Evolutionary conservation across 2,888 invertebrate genomes (phyloP).

Genomic region (Meteorus cinctellus): DNA sequence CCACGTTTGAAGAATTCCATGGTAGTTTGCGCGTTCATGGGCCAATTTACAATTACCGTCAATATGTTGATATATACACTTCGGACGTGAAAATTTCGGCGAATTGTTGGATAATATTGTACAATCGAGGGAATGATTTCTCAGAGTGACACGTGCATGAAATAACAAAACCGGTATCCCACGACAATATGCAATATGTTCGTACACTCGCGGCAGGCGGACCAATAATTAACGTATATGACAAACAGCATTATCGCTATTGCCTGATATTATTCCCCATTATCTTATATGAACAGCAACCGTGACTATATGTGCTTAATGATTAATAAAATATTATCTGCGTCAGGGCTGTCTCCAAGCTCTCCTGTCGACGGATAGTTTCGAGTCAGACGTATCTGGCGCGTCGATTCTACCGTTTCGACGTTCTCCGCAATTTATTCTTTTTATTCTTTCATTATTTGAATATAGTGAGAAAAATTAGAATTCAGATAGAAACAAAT

Average conservation of each 20-base stretch:
- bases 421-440: background rate
- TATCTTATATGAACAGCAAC: slow-evolving; percentile 64
- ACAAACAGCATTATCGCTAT: slow-evolving; percentile 66
- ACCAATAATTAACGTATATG: slow-evolving; percentile 62
- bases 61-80: too few relatives aligned
- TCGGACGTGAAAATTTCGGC: too few relatives aligned
- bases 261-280: slow-evolving; percentile 67
- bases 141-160: too few relatives aligned
- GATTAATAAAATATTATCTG: slow-evolving; percentile 70
- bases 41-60: too few relatives aligned
- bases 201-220: slow-evolving; percentile 29
- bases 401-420: slow-evolving; percentile 46
- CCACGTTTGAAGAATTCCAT: too few relatives aligned
- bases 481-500: background rate
- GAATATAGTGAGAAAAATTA: background rate
- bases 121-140: too few relatives aligned
- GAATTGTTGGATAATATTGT: too few relatives aligned
- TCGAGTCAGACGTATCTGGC: slow-evolving; percentile 59
- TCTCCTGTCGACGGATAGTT: slow-evolving; percentile 64
- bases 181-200: slow-evolving; percentile 4
- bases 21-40: too few relatives aligned
- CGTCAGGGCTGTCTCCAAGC: slow-evolving; percentile 60
- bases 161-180: too few relatives aligned
- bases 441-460: slow-evolving; percentile 1
- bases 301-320: slow-evolving; percentile 67